Evolutionary conservation across 2,113 vertebrate genomes (phyloP), one percentile per base, ranked within the genome.

Genomic region (Damaliscus lunatus): DNA sequence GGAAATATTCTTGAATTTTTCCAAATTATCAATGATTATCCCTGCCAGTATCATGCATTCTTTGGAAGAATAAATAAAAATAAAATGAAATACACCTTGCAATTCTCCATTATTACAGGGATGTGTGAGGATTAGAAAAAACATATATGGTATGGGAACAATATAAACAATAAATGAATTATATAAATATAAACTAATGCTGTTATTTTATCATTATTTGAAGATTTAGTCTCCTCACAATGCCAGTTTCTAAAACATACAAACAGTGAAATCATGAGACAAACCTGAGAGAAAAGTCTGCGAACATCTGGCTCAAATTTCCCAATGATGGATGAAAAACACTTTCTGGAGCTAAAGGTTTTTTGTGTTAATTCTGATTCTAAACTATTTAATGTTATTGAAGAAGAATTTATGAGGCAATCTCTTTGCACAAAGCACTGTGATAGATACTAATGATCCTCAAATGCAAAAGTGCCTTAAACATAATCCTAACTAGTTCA

Each of bases 231-330:
- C 36, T 90, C 81, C 80, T 97, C 48, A n/a, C 13, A 21, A 46
- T 4, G 71, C 50, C 52, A 59, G 46, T 52, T 93, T 55, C 46
- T 46, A 48, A 89, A 36, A 33, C 55, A 15, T 46, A 16, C 7
- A 57, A 90, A 87, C 87, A 29, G 71, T 94, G 36, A 84, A 52
- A 62, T 12, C 14, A 6, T 10, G 48, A n/a, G 19, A 86, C 31
- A 80, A 81, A 62, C 81, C 36, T 80, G 31, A 53, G 59, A 84
- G 88, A 81, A 36, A 85, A 67, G 10, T 85, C 62, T 46, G 67
- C 2, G 4, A 95, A 43, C 77, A 96, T 93, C 77, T 97, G 78
- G 52, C 62, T 97, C 59, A 50, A 64, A 81, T 84, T 86, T 96
- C 82, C 94, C 3, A 3, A 43, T 3, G 23, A 55, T 0, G 8